Evolutionary conservation across 2,888 invertebrate genomes (phyloP).

Genomic region (Ophion costatus): DNA sequence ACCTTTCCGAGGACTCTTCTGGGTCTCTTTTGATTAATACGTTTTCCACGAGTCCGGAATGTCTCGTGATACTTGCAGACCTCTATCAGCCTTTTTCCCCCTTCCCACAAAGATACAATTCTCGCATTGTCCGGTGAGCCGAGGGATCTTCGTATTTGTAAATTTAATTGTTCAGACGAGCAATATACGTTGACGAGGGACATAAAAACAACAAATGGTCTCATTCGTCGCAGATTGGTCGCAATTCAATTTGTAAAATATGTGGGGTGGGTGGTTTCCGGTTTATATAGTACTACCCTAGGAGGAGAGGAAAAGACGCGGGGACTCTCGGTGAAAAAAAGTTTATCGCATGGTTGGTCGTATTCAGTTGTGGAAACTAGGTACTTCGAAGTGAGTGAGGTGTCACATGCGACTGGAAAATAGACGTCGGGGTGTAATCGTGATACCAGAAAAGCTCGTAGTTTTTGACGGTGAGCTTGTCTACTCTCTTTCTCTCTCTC

Average conservation of each 20-base stretch:
- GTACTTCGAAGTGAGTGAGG: conserved; percentile 56
- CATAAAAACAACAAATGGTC: conserved; percentile 4
- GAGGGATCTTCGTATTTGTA: conserved; percentile 41
- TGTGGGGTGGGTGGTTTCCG: conserved; percentile 20
- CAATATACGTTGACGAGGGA: not conserved
- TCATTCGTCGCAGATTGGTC: not conserved
- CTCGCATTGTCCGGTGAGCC: conserved; percentile 22
- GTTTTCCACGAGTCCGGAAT: conserved; percentile 63
- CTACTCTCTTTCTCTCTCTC: not conserved
- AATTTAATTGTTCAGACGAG: conserved; percentile 45
- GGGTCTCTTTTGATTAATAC: conserved; percentile 61
- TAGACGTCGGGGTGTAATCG: conserved; percentile 54
- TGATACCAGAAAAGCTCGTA: conserved; percentile 25
- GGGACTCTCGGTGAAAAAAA: conserved; percentile 45
- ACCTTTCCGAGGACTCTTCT: conserved; percentile 31
- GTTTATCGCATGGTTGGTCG: conserved; percentile 34
- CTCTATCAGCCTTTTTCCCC: not conserved
- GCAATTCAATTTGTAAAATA: conserved; percentile 43
- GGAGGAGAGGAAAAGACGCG: no score
- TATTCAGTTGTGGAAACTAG: conserved; percentile 41
- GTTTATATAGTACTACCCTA: no score
- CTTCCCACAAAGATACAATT: conserved; percentile 29
- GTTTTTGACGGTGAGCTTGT: conserved; percentile 31
- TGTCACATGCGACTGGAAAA: conserved; percentile 50
- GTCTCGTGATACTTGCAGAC: conserved; percentile 34